These are phyloP conservation scores for Tigriopus californicus DNA, from an alignment of 2,888 invertebrate species.

Conservation along the genomic window DNA sequence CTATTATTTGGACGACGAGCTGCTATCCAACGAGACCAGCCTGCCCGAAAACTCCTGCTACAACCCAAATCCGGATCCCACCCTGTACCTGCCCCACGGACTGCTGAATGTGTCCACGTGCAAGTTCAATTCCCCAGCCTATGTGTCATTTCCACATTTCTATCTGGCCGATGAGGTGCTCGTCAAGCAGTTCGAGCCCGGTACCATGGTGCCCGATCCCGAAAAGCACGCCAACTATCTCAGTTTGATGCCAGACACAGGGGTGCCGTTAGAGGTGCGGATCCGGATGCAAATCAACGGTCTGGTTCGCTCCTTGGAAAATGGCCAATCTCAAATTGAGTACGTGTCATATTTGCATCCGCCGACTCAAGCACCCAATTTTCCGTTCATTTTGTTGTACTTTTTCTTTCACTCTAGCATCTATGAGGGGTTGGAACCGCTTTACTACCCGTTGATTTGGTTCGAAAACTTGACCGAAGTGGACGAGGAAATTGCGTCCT, in stretches of 20 bases:
- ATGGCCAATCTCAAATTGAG: not conserved
- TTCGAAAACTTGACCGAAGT: not conserved
- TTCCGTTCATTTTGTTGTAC: too few species aligned
- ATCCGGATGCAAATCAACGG: not conserved
- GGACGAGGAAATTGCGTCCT: too few species aligned
- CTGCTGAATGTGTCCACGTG: slow-evolving; percentile 4
- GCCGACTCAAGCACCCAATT: too few species aligned
- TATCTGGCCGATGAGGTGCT: slow-evolving; percentile 3
- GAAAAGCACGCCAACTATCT: not conserved
- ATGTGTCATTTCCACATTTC: slow-evolving; percentile 4
- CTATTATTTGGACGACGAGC: not conserved
- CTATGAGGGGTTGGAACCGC: not conserved
- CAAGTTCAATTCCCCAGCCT: slow-evolving; percentile 2
- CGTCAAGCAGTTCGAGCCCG: not conserved
- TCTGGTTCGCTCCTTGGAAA: not conserved
- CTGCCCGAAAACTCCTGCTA: not conserved
- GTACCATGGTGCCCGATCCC: not conserved
- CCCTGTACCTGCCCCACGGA: not conserved
- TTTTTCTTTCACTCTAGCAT: not conserved
- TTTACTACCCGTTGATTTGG: not conserved
- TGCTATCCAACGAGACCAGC: not conserved
- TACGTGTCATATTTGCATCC: too few species aligned
- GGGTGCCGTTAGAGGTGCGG: not conserved
- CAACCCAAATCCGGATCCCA: not conserved
- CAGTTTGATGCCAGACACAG: not conserved